Evolutionary conservation across 53 echinoderm and acorn worm genomes (phyloP).

Genomic region (Mesocentrotus franciscanus): DNA sequence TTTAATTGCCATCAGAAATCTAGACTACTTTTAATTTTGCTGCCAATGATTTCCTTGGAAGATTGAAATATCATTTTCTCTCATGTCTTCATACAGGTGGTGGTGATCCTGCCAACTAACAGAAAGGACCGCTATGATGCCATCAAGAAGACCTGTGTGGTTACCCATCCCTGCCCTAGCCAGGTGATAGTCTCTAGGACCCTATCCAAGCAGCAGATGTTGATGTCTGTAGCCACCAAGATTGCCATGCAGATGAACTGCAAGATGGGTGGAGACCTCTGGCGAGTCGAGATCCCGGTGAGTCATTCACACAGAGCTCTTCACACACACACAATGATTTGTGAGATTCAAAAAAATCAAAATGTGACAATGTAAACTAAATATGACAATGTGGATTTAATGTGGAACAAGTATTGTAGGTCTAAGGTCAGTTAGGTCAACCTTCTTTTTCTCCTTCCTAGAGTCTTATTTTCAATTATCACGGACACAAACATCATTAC

Average conservation of each 20-base stretch:
- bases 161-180: constrained; percentile 81
- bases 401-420: too few species aligned
- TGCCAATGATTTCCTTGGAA: not conserved
- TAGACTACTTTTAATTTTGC: not conserved
- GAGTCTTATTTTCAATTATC: too few species aligned
- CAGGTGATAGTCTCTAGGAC: constrained; percentile 84
- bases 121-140: constrained; percentile 95
- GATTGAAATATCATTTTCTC: not conserved
- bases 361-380: too few species aligned
- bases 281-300: constrained; percentile 88
- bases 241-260: constrained; percentile 98
- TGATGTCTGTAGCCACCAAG: constrained; percentile 97
- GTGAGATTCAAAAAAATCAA: not conserved
- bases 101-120: constrained; percentile 87
- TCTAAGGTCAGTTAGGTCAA: too few species aligned
- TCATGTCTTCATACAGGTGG: constrained; percentile 66
- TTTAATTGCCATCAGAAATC: too few species aligned
- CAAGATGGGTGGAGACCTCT: constrained; percentile 95
- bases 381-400: too few species aligned
- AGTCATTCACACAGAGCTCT: constrained; percentile 40
- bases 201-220: constrained; percentile 79
- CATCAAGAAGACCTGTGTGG: constrained; percentile 91
- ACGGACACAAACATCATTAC: too few species aligned
- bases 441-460: too few species aligned
- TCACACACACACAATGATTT: not conserved